Evolutionary conservation across 1,140 invertebrate species (phyloP).

Genomic region (Paracyclopina nana): DNA sequence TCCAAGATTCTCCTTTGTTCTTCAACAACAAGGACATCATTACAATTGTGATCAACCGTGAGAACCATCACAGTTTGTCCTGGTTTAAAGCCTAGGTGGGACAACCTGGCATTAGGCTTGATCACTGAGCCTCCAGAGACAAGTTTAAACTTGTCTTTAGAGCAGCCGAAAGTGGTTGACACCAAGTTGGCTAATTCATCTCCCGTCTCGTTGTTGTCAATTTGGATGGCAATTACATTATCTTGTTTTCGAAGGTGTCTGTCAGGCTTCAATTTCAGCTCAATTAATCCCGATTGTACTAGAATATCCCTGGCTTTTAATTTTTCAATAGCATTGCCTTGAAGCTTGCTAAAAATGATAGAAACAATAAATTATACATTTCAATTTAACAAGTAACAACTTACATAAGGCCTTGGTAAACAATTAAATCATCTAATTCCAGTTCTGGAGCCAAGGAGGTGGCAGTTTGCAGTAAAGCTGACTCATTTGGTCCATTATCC

Average conservation of each 20-base stretch:
- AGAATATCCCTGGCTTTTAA: slow-evolving; percentile 38
- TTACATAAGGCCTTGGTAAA: slow-evolving; percentile 3
- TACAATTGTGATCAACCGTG: slow-evolving; percentile 29
- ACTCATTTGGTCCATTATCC: slow-evolving; percentile 30
- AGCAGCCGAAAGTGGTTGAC: neutral
- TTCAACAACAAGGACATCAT: slow-evolving; percentile 24
- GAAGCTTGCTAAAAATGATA: slow-evolving; percentile 31
- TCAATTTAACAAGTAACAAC: slow-evolving; percentile 12
- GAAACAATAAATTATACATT: slow-evolving; percentile 11
- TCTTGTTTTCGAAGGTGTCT: neutral
- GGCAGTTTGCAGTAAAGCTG: slow-evolving; percentile 21
- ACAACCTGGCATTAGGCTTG: slow-evolving; percentile 25
- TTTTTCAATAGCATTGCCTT: slow-evolving; percentile 43
- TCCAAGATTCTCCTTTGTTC: slow-evolving; percentile 31
- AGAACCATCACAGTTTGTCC: slow-evolving; percentile 43
- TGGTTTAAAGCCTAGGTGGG: slow-evolving; percentile 40
- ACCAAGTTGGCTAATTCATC: neutral
- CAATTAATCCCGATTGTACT: slow-evolving; percentile 40
- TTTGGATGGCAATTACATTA: neutral
- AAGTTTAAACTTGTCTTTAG: neutral
- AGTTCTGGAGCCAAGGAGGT: neutral
- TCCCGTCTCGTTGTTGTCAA: neutral
- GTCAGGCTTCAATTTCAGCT: slow-evolving; percentile 37
- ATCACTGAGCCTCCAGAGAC: neutral
- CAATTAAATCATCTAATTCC: neutral